Percentiles rank a stretch among this genome's conserved stretches.
phyloP scores from a whole-genome alignment of 2,113 vertebrate species.

The Cottus gobio region DNA sequence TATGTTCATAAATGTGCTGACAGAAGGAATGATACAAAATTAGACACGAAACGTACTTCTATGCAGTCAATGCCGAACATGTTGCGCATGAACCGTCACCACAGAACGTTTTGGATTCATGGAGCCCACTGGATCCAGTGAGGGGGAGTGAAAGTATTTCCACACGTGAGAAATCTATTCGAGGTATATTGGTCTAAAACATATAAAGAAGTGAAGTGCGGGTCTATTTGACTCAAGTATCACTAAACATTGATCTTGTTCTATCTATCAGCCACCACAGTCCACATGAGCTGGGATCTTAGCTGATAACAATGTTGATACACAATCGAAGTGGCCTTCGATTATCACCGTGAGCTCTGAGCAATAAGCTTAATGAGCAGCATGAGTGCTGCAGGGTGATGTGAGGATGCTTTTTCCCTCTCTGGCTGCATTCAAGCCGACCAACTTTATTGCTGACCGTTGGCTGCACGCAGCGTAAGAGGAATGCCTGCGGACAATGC shows the following conservation, averaged over 20 bases:
- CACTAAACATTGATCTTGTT: not conserved
- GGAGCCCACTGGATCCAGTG: not conserved
- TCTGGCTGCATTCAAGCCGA: not conserved
- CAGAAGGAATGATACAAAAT: slow-evolving; percentile 16
- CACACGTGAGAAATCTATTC: not conserved
- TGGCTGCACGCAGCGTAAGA: not conserved
- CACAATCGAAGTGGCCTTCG: not conserved
- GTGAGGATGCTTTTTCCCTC: not conserved
- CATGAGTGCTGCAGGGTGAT: not conserved
- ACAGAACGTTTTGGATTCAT: not conserved
- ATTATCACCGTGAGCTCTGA: not conserved
- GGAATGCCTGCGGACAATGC: not conserved
- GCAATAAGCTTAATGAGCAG: not conserved
- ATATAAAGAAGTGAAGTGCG: not conserved
- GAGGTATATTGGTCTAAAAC: not conserved
- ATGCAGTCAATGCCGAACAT: not conserved
- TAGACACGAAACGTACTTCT: not conserved
- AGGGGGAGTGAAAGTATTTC: not conserved
- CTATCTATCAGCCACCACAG: not conserved
- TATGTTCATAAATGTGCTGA: slow-evolving; percentile 25
- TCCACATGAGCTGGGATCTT: not conserved
- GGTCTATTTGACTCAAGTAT: not conserved
- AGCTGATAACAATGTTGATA: not conserved
- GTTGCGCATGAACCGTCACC: slow-evolving; percentile 1
- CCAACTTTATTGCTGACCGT: too few relatives aligned